Base-by-base conservation (phyloP, 2,113 vertebrate species). In the Pseudorectes ferrugineus region DNA sequence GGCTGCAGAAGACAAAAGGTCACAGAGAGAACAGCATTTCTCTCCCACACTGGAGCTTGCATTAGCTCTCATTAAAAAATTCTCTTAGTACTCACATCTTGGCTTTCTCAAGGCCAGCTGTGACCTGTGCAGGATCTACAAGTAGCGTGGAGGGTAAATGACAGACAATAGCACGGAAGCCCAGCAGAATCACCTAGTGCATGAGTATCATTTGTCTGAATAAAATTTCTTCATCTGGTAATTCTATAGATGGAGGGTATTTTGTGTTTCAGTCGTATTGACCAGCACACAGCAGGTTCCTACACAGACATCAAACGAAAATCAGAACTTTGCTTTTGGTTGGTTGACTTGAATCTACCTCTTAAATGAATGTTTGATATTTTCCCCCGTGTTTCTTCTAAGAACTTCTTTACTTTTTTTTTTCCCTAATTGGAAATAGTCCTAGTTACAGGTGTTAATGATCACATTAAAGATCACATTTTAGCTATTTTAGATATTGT, bases 1-100 rank as follows among this genome's bases (percentile, higher is more conserved):
- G 58, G 62, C 43, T 90, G 43, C 21, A 29, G 33, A 76, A 74
- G 31, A 70, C 67, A 65, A 70, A 93, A 96, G 91, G 94, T 94
- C 82, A 67, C 20, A 43, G 52, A 88, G 88, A 93, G 70, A 76
- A 92, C 51, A 73, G 21, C 24, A 19, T 76, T 90, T 77, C 46
- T 84, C 52, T 74, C 66, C 48, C 14, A 22, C 49, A 61, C 62
- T 61, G 59, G 84, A 92, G 54, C 59, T 90, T 18, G 14, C 26
- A 57, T 67, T 94, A 78, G 62, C 49, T 79, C 51, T 92, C 23
- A 36, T 80, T 88, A 83, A 66, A 46, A 83, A 93, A 59, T 62
- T 93, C 38, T 91, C 59, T 79, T 83, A 89, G 67, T 93, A 24
- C 40, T 85, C 58, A 6, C 11, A 40, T 51, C 59, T 80, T 55